Percentiles rank a stretch among this genome's conserved stretches.
phyloP scores from a whole-genome alignment of 2,797 vertebrate species.

The Oryzias sinensis region DNA sequence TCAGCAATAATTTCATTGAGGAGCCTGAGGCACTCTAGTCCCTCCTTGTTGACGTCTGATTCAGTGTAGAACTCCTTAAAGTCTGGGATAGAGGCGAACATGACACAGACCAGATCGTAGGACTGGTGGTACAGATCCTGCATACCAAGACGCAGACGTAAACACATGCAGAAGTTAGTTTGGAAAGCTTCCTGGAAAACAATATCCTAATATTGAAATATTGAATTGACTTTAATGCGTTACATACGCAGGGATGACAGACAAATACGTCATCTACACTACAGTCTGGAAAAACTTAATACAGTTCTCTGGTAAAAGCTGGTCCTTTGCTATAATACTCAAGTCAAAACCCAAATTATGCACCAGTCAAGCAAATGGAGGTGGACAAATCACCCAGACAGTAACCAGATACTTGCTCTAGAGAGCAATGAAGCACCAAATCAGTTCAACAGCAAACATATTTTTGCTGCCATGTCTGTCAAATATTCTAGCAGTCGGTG shows the following conservation, averaged over 20 bases:
- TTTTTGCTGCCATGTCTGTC: slow-evolving; percentile 15
- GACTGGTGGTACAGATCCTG: slow-evolving; percentile 98
- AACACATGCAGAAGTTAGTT: slow-evolving; percentile 27
- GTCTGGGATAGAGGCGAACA: slow-evolving; percentile 98
- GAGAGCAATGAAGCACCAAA: slow-evolving; percentile 17
- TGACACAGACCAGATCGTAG: slow-evolving; percentile 96
- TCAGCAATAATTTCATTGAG: slow-evolving; percentile 98
- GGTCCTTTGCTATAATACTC: not conserved
- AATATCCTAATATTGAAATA: not conserved
- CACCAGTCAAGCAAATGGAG: slow-evolving; percentile 10
- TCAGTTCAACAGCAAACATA: slow-evolving; percentile 25
- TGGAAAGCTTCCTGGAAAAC: slow-evolving; percentile 3
- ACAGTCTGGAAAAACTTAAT: not conserved
- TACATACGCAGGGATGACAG: not conserved
- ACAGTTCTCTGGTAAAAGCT: not conserved
- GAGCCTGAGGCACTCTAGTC: slow-evolving; percentile 94
- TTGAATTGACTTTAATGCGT: no score
- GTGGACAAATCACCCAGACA: slow-evolving; percentile 5
- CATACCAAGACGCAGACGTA: slow-evolving; percentile 41
- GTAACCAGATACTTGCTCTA: not conserved
- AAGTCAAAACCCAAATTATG: not conserved
- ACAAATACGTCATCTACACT: not conserved
- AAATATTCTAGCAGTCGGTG: no score
- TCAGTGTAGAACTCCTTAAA: slow-evolving; percentile 99
- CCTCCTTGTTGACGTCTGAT: slow-evolving; percentile 98